phyloP scores from a whole-genome alignment of 2,888 invertebrate genomes.

The Caenorhabditis imperialis region DNA sequence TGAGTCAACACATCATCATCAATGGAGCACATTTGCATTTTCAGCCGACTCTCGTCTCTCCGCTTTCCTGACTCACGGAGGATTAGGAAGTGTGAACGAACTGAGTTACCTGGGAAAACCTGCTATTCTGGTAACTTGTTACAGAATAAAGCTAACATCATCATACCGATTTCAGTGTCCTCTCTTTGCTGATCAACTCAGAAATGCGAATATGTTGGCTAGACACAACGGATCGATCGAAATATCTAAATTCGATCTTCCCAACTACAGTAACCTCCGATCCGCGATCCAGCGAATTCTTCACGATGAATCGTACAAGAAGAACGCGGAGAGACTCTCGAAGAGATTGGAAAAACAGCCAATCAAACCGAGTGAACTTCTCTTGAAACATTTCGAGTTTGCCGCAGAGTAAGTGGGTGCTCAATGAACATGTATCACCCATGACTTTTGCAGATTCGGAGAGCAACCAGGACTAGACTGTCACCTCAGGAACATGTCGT shows the following conservation, averaged over 20 bases:
- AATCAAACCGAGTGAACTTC: conserved; percentile 29
- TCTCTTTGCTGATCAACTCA: conserved; percentile 54
- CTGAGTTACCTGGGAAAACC: conserved; percentile 40
- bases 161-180: conserved; percentile 37
- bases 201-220: conserved; percentile 46
- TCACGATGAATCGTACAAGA: conserved; percentile 12
- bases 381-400: conserved; percentile 33
- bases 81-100: conserved; percentile 42
- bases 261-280: conserved; percentile 13
- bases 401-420: conserved; percentile 21
- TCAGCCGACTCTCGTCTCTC: conserved; percentile 31
- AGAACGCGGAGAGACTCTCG: conserved; percentile 28
- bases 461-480: conserved; percentile 36
- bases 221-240: conserved; percentile 43
- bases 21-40: neutral
- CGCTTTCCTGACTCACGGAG: conserved; percentile 40
- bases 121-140: conserved; percentile 17
- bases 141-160: no score
- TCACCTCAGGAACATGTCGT: conserved; percentile 18
- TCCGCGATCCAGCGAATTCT: conserved; percentile 25
- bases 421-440: neutral
- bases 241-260: conserved; percentile 43
- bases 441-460: conserved; percentile 37
- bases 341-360: conserved; percentile 32
- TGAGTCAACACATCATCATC: conserved; percentile 4